Evolutionary conservation across 2,797 vertebrate species (phyloP).

Genomic region (Paratrypauchen microcephalus): DNA sequence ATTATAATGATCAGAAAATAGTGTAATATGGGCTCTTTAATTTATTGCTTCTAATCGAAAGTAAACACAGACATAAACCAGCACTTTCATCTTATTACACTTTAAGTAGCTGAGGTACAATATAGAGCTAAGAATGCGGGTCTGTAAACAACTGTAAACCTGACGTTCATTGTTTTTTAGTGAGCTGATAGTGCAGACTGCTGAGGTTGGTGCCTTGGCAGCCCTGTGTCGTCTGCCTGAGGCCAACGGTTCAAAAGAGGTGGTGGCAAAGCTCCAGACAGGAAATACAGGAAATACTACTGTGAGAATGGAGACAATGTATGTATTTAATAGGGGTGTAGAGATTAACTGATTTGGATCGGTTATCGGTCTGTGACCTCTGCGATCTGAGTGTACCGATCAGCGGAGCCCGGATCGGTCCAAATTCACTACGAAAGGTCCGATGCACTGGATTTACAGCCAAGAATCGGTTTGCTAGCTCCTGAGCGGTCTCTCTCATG

Average conservation of each 20-base stretch:
- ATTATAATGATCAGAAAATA: not conserved
- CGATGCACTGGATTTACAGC: too few relatives aligned
- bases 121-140: not conserved
- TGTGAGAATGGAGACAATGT: not conserved
- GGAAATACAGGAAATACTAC: not conserved
- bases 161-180: constrained; percentile 8
- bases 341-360: too few relatives aligned
- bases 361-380: too few relatives aligned
- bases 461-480: too few relatives aligned
- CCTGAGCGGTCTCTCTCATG: too few relatives aligned
- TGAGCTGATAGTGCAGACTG: not conserved
- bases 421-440: too few relatives aligned
- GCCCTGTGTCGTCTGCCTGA: constrained; percentile 3
- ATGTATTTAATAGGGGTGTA: too few relatives aligned
- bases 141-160: not conserved
- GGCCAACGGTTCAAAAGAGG: constrained; percentile 9
- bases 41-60: not conserved
- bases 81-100: not conserved
- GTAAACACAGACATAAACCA: not conserved
- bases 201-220: not conserved
- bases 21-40: not conserved
- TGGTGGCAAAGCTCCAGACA: not conserved
- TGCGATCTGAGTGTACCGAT: too few relatives aligned
- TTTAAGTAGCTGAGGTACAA: not conserved
- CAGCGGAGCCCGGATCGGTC: too few relatives aligned